Evolutionary conservation across 2,113 vertebrate genomes (phyloP).

Genomic region (Pollimyrus isidori): DNA sequence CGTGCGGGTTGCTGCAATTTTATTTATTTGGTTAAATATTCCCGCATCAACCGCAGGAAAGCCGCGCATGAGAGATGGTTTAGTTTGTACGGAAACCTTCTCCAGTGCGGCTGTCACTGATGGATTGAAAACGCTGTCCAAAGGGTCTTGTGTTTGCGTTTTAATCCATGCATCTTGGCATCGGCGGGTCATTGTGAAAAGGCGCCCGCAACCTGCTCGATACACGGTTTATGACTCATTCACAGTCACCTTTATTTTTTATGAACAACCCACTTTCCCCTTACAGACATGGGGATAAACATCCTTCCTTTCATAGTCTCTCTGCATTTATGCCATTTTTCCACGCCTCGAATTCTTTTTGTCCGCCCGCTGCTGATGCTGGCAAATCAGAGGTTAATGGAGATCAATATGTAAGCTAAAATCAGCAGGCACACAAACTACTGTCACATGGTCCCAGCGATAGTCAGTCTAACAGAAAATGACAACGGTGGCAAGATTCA

Average conservation of each 20-base stretch:
- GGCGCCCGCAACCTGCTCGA: neutral
- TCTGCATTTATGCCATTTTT: neutral
- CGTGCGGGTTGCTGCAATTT: slow-evolving; percentile 19
- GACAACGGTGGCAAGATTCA: neutral
- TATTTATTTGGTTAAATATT: slow-evolving; percentile 14
- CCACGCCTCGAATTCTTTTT: neutral
- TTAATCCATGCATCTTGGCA: slow-evolving; percentile 24
- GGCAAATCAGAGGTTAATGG: neutral
- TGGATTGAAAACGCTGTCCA: slow-evolving; percentile 30
- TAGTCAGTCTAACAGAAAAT: neutral
- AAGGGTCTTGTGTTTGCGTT: slow-evolving; percentile 30
- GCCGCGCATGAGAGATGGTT: neutral
- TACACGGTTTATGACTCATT: slow-evolving; percentile 3
- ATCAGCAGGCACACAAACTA: slow-evolving; percentile 15
- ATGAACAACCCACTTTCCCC: neutral
- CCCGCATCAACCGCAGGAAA: neutral
- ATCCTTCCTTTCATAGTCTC: neutral
- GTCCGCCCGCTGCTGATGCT: neutral
- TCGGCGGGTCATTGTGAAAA: neutral
- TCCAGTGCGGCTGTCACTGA: slow-evolving; percentile 19
- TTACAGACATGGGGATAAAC: neutral
- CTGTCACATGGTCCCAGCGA: neutral
- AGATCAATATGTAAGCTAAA: slow-evolving; percentile 13
- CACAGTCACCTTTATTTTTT: slow-evolving; percentile 27
- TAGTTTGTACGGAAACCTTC: neutral